phyloP scores from a whole-genome alignment of 2,797 vertebrate species.

The Tenualosa ilisha region DNA sequence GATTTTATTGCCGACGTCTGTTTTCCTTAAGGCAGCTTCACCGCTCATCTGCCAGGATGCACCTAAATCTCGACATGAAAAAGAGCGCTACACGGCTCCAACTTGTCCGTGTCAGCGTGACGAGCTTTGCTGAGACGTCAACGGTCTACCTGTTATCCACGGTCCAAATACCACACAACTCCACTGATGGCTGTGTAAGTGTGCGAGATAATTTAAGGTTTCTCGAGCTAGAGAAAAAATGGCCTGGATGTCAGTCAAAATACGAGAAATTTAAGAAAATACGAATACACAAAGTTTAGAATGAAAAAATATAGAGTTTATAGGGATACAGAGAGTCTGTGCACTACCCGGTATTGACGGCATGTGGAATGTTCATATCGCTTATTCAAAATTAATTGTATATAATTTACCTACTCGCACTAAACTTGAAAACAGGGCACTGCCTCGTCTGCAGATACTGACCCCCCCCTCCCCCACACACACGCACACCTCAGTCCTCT shows the following conservation, averaged over 20 bases:
- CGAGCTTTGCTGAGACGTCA: conserved; percentile 31
- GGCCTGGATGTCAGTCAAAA: conserved; percentile 4
- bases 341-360: neutral
- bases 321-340: neutral
- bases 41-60: conserved; percentile 24
- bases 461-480: conserved; percentile 37
- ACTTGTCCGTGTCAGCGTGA: conserved; percentile 38
- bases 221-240: conserved; percentile 16
- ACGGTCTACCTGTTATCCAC: conserved; percentile 38
- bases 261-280: neutral
- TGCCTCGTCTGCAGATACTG: neutral
- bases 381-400: neutral
- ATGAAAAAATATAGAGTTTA: neutral
- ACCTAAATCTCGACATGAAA: conserved; percentile 39
- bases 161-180: conserved; percentile 41
- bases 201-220: conserved; percentile 30
- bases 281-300: neutral
- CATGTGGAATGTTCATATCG: neutral
- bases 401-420: neutral
- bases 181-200: conserved; percentile 30
- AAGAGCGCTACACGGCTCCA: conserved; percentile 26
- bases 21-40: conserved; percentile 33
- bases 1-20: conserved; percentile 28
- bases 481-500: conserved; percentile 50
- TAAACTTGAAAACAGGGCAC: neutral